A percentile compares a stretch with the other conserved stretches of the same genome.
These are phyloP conservation scores for Thaumatotibia leucotreta DNA, from an alignment of 1,140 invertebrate genomes.

Conservation along the genomic window DNA sequence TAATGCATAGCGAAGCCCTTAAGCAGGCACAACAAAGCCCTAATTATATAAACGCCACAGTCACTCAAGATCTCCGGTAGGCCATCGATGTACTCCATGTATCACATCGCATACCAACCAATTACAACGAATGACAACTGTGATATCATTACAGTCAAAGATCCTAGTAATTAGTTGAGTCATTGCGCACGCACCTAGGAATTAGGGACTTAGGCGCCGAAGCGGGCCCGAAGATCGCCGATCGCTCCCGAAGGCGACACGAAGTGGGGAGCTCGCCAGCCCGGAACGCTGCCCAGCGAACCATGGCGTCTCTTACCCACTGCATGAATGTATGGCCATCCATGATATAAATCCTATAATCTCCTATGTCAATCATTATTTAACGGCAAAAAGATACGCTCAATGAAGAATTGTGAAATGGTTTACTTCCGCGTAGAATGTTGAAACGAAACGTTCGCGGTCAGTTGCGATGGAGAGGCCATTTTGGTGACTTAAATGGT, in stretches of 20 bases:
- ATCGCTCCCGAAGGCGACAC: slow-evolving; percentile 43
- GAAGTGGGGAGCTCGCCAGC: slow-evolving; percentile 44
- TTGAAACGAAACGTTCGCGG: not conserved
- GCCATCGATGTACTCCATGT: not conserved
- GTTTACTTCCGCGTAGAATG: not conserved
- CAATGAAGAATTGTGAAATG: not conserved
- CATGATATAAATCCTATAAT: slow-evolving; percentile 41
- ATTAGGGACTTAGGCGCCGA: slow-evolving; percentile 46
- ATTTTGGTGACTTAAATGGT: not conserved
- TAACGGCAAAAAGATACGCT: not conserved
- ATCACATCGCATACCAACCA: slow-evolving; percentile 8
- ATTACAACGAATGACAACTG: slow-evolving; percentile 33
- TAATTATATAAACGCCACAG: not conserved
- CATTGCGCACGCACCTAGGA: slow-evolving; percentile 48
- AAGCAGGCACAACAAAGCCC: not conserved
- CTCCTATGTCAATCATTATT: slow-evolving; percentile 15
- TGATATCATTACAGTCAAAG: slow-evolving; percentile 50
- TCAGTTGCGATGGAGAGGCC: not conserved
- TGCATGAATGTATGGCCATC: slow-evolving; percentile 22
- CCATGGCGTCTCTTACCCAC: slow-evolving; percentile 49
- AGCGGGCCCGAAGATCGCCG: slow-evolving; percentile 41
- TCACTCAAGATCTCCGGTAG: not conserved
- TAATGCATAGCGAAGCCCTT: not conserved
- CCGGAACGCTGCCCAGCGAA: slow-evolving; percentile 52
- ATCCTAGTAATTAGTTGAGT: slow-evolving; percentile 61